phyloP scores from a whole-genome alignment of 2,797 vertebrate genomes.

The Gobionotothen gibberifrons region DNA sequence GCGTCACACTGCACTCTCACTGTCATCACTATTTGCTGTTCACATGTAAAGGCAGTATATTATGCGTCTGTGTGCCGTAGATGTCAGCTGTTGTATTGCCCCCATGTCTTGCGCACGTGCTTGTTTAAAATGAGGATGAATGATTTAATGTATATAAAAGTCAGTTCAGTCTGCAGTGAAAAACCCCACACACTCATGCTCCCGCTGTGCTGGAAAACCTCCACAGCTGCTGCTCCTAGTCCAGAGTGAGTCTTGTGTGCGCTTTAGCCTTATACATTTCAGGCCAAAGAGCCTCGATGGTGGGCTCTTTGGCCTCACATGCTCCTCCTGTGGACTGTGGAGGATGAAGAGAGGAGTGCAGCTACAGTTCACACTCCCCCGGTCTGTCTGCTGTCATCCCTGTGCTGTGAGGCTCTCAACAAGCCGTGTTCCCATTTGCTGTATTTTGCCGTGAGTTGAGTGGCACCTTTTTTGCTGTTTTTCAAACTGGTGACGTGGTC shows the following conservation, averaged over 20 bases:
- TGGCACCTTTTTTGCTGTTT: constrained; percentile 62
- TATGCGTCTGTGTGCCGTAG: constrained; percentile 53
- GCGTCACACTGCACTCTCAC: constrained; percentile 19
- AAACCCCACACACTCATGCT: constrained; percentile 27
- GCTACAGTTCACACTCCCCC: constrained; percentile 54
- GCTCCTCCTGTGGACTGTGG: constrained; percentile 27
- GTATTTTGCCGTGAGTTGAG: constrained; percentile 73
- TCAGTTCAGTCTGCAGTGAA: constrained; percentile 62
- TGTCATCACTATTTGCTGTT: constrained; percentile 47
- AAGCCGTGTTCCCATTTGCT: constrained; percentile 61
- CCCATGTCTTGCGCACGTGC: constrained; percentile 52
- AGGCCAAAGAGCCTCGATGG: constrained; percentile 21
- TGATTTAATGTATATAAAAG: constrained; percentile 61
- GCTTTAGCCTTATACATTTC: constrained; percentile 58
- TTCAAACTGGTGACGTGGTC: constrained; percentile 62
- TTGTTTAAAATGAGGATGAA: constrained; percentile 57
- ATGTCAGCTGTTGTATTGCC: constrained; percentile 63
- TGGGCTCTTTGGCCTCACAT: constrained; percentile 27
- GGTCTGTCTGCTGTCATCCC: constrained; percentile 51
- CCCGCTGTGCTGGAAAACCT: constrained; percentile 44
- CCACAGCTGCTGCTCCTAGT: constrained; percentile 59
- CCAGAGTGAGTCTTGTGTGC: constrained; percentile 41
- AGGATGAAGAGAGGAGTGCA: constrained; percentile 32
- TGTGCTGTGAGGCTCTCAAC: constrained; percentile 53
- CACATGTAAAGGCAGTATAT: constrained; percentile 52